phyloP scores from a whole-genome alignment of 23 tunicate species.

The Trididemnum clinides region DNA sequence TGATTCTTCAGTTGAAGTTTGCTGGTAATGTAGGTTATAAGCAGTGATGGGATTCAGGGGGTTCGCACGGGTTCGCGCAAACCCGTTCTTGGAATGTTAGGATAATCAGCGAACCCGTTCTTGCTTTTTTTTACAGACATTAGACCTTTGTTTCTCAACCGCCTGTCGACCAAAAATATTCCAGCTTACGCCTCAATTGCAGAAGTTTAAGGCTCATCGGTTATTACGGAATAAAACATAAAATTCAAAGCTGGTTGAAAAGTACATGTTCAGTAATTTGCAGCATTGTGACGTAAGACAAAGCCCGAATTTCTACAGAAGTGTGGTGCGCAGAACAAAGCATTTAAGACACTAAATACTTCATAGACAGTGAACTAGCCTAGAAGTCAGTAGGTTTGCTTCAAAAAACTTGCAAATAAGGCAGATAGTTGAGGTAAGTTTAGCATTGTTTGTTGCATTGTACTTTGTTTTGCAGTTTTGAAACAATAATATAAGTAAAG shows the following conservation, averaged over 20 bases:
- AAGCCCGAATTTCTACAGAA: constrained; percentile 22
- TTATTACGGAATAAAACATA: constrained; percentile 18
- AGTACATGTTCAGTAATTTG: constrained; percentile 16
- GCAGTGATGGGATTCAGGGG: constrained; percentile 20
- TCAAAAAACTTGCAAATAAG: constrained; percentile 15
- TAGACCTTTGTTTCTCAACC: constrained; percentile 17
- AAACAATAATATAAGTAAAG: constrained; percentile 6
- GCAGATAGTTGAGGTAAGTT: constrained; percentile 17
- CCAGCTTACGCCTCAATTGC: constrained; percentile 20
- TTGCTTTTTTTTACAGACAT: constrained; percentile 15
- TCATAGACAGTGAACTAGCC: constrained; percentile 22
- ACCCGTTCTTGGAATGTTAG: constrained; percentile 15
- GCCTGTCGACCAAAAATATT: constrained; percentile 15
- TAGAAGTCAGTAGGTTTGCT: constrained; percentile 19
- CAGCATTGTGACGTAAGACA: constrained; percentile 18
- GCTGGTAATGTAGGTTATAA: no score
- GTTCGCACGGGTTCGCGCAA: constrained; percentile 23
- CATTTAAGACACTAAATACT: constrained; percentile 15
- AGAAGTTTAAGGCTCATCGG: constrained; percentile 15
- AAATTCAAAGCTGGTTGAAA: constrained; percentile 19
- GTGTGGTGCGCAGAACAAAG: constrained; percentile 16
- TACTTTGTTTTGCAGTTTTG: constrained; percentile 16
- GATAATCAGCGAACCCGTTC: constrained; percentile 15
- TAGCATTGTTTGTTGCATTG: constrained; percentile 16
- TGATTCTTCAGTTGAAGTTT: no score